These are phyloP conservation scores for Peromyscus melanophrys DNA, from an alignment of 2,797 vertebrate genomes.

Conservation along the genomic window DNA sequence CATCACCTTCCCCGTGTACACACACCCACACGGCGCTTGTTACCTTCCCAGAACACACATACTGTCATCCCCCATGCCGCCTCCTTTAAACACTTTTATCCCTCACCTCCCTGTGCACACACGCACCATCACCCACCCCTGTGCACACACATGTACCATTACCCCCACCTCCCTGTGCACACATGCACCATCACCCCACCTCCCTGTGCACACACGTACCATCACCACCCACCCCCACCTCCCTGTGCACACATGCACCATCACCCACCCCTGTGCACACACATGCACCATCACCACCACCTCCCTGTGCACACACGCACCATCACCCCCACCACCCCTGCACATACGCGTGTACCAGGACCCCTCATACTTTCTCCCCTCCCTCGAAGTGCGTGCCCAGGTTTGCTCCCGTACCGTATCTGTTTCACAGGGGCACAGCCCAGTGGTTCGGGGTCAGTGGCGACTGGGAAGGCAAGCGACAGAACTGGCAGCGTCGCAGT, in stretches of 20 bases:
- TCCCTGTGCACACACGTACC: not conserved
- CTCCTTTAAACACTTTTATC: not conserved
- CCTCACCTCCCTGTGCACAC: not conserved
- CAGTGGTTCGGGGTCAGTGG: constrained; percentile 97
- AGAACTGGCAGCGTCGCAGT: constrained; percentile 94
- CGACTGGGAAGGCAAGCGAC: constrained; percentile 94
- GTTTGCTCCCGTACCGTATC: fast-evolving
- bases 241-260: not conserved
- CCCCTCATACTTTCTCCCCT: fast-evolving
- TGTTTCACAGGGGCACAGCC: constrained; percentile 91
- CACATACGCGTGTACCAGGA: fast-evolving
- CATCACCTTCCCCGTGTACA: not conserved
- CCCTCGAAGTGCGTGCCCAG: fast-evolving
- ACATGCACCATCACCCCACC: too few species aligned
- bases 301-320: not conserved
- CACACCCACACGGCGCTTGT: not conserved
- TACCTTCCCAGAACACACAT: not conserved
- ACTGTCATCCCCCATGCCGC: not conserved
- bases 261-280: too few species aligned
- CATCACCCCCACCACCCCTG: not conserved
- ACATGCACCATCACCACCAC: fast-evolving
- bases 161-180: too few species aligned
- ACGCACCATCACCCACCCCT: too few species aligned
- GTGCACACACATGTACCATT: too few species aligned
- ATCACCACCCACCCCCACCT: too few species aligned